Evolutionary conservation across 2,888 invertebrate genomes (phyloP), one percentile per base, ranked within the genome.

Genomic region (Xestia c-nigrum): DNA sequence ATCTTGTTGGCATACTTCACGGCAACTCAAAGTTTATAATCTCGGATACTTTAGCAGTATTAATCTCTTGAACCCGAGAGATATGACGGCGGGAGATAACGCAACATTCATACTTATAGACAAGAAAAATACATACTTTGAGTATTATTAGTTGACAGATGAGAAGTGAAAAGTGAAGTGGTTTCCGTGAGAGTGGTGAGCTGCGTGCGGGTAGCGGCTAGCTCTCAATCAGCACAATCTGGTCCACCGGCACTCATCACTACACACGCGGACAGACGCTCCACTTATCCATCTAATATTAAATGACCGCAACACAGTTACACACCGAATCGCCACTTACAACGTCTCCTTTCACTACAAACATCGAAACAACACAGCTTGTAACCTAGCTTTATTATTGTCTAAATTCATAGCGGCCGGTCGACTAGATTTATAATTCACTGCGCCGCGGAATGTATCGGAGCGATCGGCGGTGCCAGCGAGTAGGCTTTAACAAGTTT

Each of bases 281-380:
- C 89, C 88, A 90, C 89, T 91, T 91, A 88, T 89, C 87, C 84
- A 89, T 87, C 85, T 85, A 91, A 78, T 89, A 90, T 88, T 85
- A 89, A 89, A 87, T 88, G 88, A 92, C 89, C 84, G 83, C 88
- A 90, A 89, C 91, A 94, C 93, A 93, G 91, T 93, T 92, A 92
- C 90, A 91, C 90, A 91, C 91, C 89, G 89, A 91, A 90, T 86
- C 88, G 89, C 88, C 87, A 92, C 90, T 90, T 87, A 90, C 89
- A 91, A 90, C 89, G 90, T 88, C 92, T 92, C 94, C 96, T 96
- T 96, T 96, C 96, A 96, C 96, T 94, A 87, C 91, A 92, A 92
- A 93, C 92, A 92, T 92, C 89, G 91, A 91, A 91, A 90, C 90
- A 91, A 91, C 90, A 88, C 82, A 47, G 70, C 89, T 90, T 89